Percentiles rank a stretch among this genome's conserved stretches.
phyloP scores from a whole-genome alignment of 2,113 vertebrate species.

The Cyprinodon brontotheroides region DNA sequence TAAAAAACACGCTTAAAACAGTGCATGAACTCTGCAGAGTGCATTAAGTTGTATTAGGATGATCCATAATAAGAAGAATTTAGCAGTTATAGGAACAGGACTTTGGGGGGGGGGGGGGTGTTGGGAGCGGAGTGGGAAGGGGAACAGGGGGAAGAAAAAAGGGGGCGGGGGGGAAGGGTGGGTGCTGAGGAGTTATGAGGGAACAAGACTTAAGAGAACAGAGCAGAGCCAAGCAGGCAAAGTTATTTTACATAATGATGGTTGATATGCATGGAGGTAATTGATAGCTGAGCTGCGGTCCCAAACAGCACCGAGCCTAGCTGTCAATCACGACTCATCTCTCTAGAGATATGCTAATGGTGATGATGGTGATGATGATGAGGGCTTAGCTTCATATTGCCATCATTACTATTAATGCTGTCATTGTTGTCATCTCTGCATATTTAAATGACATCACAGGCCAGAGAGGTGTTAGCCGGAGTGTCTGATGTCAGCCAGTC shows the following conservation, averaged over 20 bases:
- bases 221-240: conserved; percentile 65
- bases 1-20: conserved; percentile 17
- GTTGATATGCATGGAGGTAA: conserved; percentile 78
- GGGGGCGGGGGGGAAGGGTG: conserved; percentile 34
- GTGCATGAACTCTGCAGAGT: conserved; percentile 22
- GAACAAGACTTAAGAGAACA: conserved; percentile 73
- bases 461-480: conserved; percentile 46
- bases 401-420: conserved; percentile 79
- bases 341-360: conserved; percentile 77
- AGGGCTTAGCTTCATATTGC: conserved; percentile 73
- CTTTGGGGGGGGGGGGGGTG: not conserved
- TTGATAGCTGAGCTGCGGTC: conserved; percentile 76
- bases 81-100: conserved; percentile 29
- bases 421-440: conserved; percentile 77
- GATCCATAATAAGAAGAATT: conserved; percentile 33
- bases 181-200: conserved; percentile 61
- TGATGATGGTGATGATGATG: conserved; percentile 69
- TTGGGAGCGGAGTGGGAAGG: conserved; percentile 42
- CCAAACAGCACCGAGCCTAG: conserved; percentile 68
- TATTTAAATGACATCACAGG: conserved; percentile 71
- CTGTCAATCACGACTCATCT: conserved; percentile 74
- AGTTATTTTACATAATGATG: conserved; percentile 79
- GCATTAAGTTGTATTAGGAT: not conserved
- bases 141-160: conserved; percentile 61
- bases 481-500: conserved; percentile 45